These are phyloP conservation scores for Leptopilina myrica DNA, from an alignment of 2,888 invertebrate genomes.

Conservation along the genomic window DNA sequence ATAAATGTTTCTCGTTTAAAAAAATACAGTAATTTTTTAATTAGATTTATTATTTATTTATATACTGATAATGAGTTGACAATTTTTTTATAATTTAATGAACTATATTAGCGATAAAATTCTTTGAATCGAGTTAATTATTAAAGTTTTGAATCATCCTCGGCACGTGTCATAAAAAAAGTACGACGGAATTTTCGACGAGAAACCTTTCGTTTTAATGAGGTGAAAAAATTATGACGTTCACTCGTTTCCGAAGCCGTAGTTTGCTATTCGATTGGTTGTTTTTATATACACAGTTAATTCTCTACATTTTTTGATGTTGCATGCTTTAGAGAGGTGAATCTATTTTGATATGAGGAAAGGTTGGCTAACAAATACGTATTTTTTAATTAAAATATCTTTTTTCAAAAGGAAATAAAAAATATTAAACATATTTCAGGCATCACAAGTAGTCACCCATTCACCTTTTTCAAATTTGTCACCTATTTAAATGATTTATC, in stretches of 20 bases:
- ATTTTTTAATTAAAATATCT: neutral
- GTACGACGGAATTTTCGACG: constrained; percentile 15
- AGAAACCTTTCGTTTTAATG: constrained; percentile 34
- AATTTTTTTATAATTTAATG: neutral
- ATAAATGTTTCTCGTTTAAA: too few species aligned
- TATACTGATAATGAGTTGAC: neutral
- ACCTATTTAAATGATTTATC: too few species aligned
- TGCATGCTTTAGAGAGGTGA: neutral
- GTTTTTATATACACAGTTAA: constrained; percentile 31
- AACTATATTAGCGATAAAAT: neutral
- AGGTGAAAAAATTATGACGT: constrained; percentile 24
- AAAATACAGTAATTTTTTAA: too few species aligned
- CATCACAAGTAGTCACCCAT: too few species aligned
- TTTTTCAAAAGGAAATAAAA: neutral
- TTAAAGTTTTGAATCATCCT: neutral
- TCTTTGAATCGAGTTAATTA: neutral
- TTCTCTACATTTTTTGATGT: constrained; percentile 13
- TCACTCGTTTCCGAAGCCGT: constrained; percentile 25
- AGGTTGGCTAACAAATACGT: neutral
- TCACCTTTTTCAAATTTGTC: too few species aligned
- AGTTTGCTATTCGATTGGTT: constrained; percentile 34
- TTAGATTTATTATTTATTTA: too few species aligned
- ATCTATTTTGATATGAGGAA: constrained; percentile 15
- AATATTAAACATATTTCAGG: neutral
- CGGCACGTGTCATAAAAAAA: constrained; percentile 31